phyloP scores from a whole-genome alignment of 2,888 invertebrate species.

The Nomada fucata region DNA sequence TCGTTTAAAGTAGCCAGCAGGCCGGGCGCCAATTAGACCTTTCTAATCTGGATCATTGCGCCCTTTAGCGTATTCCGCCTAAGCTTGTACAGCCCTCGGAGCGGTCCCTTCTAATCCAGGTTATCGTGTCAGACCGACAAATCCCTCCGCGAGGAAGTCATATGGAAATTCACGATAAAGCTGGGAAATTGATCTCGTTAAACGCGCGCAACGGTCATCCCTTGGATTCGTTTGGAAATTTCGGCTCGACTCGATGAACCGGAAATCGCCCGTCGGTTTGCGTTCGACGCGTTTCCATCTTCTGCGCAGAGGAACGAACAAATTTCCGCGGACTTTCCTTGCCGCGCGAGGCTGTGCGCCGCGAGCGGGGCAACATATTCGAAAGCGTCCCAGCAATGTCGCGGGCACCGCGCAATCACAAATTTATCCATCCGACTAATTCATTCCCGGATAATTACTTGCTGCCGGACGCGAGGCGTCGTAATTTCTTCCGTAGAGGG shows the following conservation, averaged over 20 bases:
- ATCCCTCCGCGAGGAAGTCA: constrained; percentile 56
- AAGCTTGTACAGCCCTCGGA: constrained; percentile 50
- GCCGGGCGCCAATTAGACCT: constrained; percentile 59
- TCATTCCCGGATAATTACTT: constrained; percentile 39
- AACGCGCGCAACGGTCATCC: constrained; percentile 34
- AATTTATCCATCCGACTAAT: constrained; percentile 23
- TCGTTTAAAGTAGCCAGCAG: not conserved
- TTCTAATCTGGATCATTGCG: constrained; percentile 63
- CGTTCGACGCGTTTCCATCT: too few species aligned
- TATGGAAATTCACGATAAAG: constrained; percentile 64
- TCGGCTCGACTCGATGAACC: not conserved
- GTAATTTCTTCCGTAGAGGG: constrained; percentile 16
- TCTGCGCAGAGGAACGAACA: not conserved
- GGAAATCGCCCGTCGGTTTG: not conserved
- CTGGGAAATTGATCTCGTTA: constrained; percentile 60
- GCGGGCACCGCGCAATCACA: constrained; percentile 32
- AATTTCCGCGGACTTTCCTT: not conserved
- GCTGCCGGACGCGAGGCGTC: constrained; percentile 16
- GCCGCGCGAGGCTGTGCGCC: not conserved
- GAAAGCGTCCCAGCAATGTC: constrained; percentile 19
- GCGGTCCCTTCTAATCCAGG: constrained; percentile 64
- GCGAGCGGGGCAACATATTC: not conserved
- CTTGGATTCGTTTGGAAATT: constrained; percentile 22
- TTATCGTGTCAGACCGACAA: constrained; percentile 61
- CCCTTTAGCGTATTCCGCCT: constrained; percentile 45